These are phyloP conservation scores for Lateolabrax maculatus DNA, from an alignment of 2,797 vertebrate species.

Conservation along the genomic window DNA sequence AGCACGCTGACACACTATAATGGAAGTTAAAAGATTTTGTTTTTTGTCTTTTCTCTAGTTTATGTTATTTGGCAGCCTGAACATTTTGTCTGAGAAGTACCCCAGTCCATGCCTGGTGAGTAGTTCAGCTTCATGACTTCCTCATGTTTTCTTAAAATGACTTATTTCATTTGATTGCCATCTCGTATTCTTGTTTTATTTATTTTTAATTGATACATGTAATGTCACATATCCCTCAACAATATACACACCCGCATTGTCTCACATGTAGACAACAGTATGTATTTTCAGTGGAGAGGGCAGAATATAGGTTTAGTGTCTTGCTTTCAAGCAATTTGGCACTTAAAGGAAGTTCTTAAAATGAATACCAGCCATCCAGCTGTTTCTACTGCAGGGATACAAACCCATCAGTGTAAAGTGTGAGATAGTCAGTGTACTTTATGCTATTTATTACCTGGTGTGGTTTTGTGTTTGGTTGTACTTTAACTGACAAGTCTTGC, in stretches of 20 bases:
- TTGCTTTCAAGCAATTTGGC: neutral
- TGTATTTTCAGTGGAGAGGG: neutral
- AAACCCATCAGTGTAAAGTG: neutral
- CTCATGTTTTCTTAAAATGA: neutral
- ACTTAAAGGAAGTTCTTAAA: neutral
- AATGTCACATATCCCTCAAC: neutral
- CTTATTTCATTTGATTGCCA: neutral
- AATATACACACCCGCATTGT: neutral
- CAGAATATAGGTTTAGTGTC: neutral
- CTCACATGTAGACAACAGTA: neutral
- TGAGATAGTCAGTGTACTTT: neutral
- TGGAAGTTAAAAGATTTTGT: neutral
- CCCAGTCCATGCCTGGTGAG: constrained; percentile 84
- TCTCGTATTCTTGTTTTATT: neutral
- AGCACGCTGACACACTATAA: too few species aligned
- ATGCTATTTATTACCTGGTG: neutral
- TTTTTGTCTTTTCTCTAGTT: constrained; percentile 64
- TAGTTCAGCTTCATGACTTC: neutral
- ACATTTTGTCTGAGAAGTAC: constrained; percentile 77
- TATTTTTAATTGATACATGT: neutral
- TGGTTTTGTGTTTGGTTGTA: neutral
- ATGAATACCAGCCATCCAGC: too few species aligned
- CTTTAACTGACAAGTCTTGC: neutral
- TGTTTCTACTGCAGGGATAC: neutral
- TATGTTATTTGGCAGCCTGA: constrained; percentile 65